Base-by-base conservation (phyloP, 2,888 invertebrate genomes). In the Leucania comma region DNA sequence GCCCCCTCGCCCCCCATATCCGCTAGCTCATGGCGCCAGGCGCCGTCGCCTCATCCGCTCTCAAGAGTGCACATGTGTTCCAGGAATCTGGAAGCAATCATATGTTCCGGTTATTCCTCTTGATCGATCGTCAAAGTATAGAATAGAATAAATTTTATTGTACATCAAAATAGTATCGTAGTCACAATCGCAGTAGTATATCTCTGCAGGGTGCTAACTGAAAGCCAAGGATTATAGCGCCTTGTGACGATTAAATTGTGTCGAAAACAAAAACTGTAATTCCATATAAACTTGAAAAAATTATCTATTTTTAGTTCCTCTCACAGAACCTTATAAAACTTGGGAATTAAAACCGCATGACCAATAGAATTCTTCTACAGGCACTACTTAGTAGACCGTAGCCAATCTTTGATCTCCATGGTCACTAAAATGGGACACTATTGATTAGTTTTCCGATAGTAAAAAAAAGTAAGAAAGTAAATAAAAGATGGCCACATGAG, bases 1-100 rank as follows among this genome's bases (percentile, higher is more conserved):
- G 96, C 96, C 95, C 96, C 96, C 96, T 96, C 96, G 95, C 96
- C 96, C 93, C 93, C 96, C 96, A 96, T 96, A 84, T 90, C 92
- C 91, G 94, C 95, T 95, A 95, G 94, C 95, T 94, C 96, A 95
- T 94, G 93, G 93, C 89, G 95, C 90, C 91, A 88, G 85, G 83
- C 93, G 90, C 89, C 93, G 88, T 85, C 92, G 88, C 94, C 90
- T 89, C 93, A 92, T 91, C 86, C 74, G 86, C 72, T 90, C 91
- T 89, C 87, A 29, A 70, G 42, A 89, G 89, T 89, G 90, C 87
- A 90, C 91, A 87, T 91, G 88, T 86, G 82, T 78, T 62, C 24
- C 66, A 51, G 35, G 29, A 71, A 72, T 72, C 84, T 85, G 75
- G 14, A 83, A 85, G 58, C 17, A 48, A 46, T n/a, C 46, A 59